Evolutionary conservation across 2,113 vertebrate genomes (phyloP).

Genomic region (Hypanus sabinus): DNA sequence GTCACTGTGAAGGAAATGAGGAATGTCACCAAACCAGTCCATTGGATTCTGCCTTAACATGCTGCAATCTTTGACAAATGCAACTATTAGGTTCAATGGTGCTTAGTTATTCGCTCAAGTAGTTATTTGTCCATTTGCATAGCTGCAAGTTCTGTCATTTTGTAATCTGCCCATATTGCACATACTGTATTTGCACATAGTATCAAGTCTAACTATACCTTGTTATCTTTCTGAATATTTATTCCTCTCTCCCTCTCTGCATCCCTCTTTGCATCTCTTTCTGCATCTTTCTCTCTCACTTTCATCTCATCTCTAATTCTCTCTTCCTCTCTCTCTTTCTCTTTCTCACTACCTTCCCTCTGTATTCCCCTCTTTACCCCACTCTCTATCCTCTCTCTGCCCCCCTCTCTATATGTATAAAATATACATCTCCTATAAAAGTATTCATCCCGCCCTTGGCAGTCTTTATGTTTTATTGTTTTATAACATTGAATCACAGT

Average conservation of each 20-base stretch:
- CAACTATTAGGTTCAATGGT: background rate
- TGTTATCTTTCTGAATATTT: background rate
- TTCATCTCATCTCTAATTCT: background rate
- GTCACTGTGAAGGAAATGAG: conserved; percentile 33
- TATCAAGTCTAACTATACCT: background rate
- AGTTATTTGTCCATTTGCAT: too few relatives aligned
- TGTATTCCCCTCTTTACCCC: background rate
- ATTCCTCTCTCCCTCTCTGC: background rate
- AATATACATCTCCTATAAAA: too few relatives aligned
- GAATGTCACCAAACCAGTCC: conserved; percentile 8
- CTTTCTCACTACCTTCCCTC: too few relatives aligned
- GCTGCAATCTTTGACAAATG: background rate
- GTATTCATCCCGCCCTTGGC: too few relatives aligned
- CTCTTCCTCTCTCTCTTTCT: too few relatives aligned
- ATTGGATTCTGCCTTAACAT: background rate
- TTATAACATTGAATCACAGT: too few relatives aligned
- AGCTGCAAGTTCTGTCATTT: background rate
- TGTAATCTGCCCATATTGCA: background rate
- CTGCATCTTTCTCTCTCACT: background rate
- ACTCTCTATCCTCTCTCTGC: background rate
- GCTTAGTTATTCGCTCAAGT: background rate
- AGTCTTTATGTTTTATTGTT: too few relatives aligned
- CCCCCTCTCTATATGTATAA: background rate
- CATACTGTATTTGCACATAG: background rate
- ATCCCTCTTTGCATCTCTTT: background rate